These are phyloP conservation scores for Brenthis hecate DNA, from an alignment of 2,888 invertebrate species.

Conservation along the genomic window DNA sequence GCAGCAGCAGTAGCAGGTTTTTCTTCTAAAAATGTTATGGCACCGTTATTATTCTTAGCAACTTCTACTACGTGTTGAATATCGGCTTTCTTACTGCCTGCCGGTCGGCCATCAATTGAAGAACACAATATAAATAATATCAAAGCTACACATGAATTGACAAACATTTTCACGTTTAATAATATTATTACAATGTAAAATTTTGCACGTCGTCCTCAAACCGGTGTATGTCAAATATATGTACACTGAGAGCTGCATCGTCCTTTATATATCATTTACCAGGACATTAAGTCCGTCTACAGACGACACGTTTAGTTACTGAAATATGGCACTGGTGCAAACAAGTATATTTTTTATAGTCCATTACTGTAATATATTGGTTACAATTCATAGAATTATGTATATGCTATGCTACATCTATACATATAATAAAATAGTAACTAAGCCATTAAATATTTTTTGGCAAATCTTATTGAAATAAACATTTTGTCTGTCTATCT, in stretches of 20 bases:
- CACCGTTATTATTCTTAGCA: not conserved
- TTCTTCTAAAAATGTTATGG: constrained; percentile 14
- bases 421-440: no score
- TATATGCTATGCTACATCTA: no score
- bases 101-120: constrained; percentile 2
- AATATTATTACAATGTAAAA: not conserved
- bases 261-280: constrained; percentile 11
- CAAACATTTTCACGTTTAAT: constrained; percentile 11
- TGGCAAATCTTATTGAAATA: no score
- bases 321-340: no score
- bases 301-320: not conserved
- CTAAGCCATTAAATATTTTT: no score
- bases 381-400: no score
- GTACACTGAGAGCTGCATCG: constrained; percentile 1
- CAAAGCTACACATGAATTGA: constrained; percentile 5
- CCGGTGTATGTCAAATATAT: constrained; percentile 6
- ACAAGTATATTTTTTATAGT: no score
- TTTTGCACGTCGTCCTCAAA: constrained; percentile 6
- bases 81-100: not conserved
- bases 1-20: not conserved
- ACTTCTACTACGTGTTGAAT: constrained; percentile 2
- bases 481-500: no score
- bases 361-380: no score
- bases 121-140: not conserved
- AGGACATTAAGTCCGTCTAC: constrained; percentile 4